Percentiles rank a stretch among this genome's conserved stretches.
phyloP scores from a whole-genome alignment of 2,113 vertebrate genomes.

The Aix galericulata region DNA sequence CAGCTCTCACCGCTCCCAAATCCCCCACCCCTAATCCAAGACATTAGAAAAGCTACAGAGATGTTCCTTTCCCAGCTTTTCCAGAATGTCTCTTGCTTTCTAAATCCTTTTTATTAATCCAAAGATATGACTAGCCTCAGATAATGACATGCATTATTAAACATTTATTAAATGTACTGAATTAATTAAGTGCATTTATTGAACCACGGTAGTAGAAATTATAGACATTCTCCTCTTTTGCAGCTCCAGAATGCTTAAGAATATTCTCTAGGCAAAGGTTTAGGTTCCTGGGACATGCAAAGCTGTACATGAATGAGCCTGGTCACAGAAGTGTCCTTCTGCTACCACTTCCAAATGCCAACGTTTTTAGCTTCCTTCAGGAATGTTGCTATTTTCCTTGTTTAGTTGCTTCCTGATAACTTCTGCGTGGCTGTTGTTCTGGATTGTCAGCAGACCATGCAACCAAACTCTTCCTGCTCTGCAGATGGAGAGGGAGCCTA shows the following conservation, averaged over 20 bases:
- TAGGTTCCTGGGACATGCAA: not conserved
- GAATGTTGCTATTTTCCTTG: not conserved
- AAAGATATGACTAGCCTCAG: not conserved
- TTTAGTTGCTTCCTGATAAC: not conserved
- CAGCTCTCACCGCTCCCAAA: not conserved
- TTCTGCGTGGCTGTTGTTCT: not conserved
- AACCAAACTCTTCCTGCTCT: not conserved
- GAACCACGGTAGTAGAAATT: not conserved
- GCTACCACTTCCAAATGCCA: not conserved
- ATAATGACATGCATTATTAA: not conserved
- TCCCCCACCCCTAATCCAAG: not conserved
- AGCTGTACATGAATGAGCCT: not conserved
- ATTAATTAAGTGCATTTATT: not conserved
- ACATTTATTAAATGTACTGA: not conserved
- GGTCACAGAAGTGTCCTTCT: not conserved
- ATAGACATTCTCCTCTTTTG: not conserved
- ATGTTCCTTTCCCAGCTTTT: not conserved
- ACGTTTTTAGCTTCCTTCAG: not conserved
- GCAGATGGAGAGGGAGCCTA: not conserved
- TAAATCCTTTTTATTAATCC: not conserved
- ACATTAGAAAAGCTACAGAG: not conserved
- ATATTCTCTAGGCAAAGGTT: not conserved
- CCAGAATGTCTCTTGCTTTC: not conserved
- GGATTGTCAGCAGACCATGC: not conserved
- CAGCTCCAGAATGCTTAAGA: not conserved